phyloP scores from a whole-genome alignment of 2,797 vertebrate species.

The Cynopterus sphinx region DNA sequence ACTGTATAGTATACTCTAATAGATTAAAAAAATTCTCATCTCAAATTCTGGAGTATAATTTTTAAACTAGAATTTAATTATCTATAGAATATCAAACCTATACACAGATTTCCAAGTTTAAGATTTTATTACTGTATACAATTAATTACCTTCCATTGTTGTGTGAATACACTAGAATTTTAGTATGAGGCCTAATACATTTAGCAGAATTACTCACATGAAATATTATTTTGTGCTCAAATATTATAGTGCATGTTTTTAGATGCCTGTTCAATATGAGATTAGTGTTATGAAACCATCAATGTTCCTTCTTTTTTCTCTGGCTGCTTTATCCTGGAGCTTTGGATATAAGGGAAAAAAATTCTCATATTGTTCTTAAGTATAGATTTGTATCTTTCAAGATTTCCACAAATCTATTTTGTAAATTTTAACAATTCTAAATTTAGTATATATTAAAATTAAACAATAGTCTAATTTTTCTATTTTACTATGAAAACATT shows the following conservation, averaged over 20 bases:
- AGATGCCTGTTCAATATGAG: not conserved
- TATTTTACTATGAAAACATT: not conserved
- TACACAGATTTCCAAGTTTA: not conserved
- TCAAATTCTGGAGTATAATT: not conserved
- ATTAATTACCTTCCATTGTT: not conserved
- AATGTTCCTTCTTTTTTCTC: not conserved
- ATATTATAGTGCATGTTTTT: not conserved
- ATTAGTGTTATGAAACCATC: not conserved
- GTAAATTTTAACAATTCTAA: not conserved
- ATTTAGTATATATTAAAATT: not conserved
- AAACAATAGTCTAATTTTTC: not conserved
- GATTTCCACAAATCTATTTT: not conserved
- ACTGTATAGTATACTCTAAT: not conserved
- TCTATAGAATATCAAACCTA: not conserved
- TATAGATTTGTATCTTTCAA: not conserved
- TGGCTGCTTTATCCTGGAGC: not conserved
- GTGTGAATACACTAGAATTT: not conserved
- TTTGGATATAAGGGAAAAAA: not conserved
- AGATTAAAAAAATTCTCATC: not conserved
- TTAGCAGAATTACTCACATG: not conserved
- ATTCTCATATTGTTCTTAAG: not conserved
- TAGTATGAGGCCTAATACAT: not conserved
- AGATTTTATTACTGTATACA: not conserved
- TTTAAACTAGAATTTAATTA: not conserved
- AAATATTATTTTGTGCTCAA: not conserved